Evolutionary conservation across 2,113 vertebrate species (phyloP), one percentile per base, ranked within the genome.

Genomic region (Sceloporus undulatus): DNA sequence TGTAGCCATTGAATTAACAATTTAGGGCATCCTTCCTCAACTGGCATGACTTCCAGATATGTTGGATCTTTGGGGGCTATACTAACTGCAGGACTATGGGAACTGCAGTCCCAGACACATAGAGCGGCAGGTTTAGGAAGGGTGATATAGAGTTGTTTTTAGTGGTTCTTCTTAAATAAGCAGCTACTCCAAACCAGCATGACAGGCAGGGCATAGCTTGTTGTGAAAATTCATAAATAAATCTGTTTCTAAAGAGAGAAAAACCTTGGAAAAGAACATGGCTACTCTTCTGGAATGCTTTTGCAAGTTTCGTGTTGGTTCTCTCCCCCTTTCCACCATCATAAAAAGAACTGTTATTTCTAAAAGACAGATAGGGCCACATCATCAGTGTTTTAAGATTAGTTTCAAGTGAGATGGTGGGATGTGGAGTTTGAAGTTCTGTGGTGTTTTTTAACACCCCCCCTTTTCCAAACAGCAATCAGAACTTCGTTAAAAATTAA

Each of bases 401-500:
- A 68, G 73, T 68, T 84, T 84, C 66, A 23, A 59, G 29, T 79
- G 59, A 62, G 11, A 52, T 34, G 29, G 16, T 84, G 62, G 85
- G 85, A 68, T 25, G 75, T 38, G 29, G 59, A 68, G 38, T 77
- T 78, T 78, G n/a, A 73, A 34, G 48, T 42, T n/a, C 25, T 85
- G 27, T 38, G 9, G 16, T 29, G 68, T 48, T 48, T 4, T 54
- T 7, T 23, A 25, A 40, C 1, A 14, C 11, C 59, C 3, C 1
- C 66, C 21, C 56, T 18, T 77, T 77, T 16, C 70, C 42, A 85
- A 85, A 75, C 79, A 70, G 79, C 79, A 89, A 70, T 76, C 84
- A 85, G 62, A 82, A 66, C 42, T 42, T 66, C 23, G 84, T 89
- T 86, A 89, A 86, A 81, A 86, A 89, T 89, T 85, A 89, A 89